phyloP scores from a whole-genome alignment of 2,797 vertebrate species.

The Lophura swinhoii region DNA sequence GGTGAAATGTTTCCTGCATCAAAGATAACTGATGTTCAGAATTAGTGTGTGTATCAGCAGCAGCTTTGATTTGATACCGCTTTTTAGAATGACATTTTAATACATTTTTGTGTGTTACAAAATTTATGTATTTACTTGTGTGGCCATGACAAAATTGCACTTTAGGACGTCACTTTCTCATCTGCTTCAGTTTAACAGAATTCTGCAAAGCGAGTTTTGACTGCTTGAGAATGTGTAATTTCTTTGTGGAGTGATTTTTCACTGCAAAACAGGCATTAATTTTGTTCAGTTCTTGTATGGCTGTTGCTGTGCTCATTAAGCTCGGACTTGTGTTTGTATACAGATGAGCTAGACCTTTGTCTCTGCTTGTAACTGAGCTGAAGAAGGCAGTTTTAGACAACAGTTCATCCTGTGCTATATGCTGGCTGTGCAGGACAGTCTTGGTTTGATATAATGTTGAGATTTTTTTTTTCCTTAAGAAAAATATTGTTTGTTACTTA shows the following conservation, averaged over 20 bases:
- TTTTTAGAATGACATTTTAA: background rate
- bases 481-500: slow-evolving; percentile 56
- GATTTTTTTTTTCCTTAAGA: slow-evolving; percentile 31
- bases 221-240: background rate
- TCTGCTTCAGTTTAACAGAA: background rate
- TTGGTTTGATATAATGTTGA: background rate
- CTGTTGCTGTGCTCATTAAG: background rate
- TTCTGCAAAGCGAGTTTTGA: background rate
- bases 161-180: background rate
- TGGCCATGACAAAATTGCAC: background rate
- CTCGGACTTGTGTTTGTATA: background rate
- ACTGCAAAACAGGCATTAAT: background rate
- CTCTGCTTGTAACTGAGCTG: background rate
- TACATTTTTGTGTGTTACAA: background rate
- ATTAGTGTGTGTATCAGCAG: background rate
- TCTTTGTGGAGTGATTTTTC: background rate
- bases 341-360: background rate
- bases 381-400: background rate
- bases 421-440: slow-evolving; percentile 4
- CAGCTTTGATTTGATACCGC: background rate
- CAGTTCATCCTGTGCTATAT: background rate
- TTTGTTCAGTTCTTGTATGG: background rate
- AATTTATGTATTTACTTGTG: background rate
- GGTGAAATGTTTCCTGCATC: background rate
- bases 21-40: background rate